Evolutionary conservation across 2,888 invertebrate genomes (phyloP), one percentile per base, ranked within the genome.

Genomic region (Actias luna): DNA sequence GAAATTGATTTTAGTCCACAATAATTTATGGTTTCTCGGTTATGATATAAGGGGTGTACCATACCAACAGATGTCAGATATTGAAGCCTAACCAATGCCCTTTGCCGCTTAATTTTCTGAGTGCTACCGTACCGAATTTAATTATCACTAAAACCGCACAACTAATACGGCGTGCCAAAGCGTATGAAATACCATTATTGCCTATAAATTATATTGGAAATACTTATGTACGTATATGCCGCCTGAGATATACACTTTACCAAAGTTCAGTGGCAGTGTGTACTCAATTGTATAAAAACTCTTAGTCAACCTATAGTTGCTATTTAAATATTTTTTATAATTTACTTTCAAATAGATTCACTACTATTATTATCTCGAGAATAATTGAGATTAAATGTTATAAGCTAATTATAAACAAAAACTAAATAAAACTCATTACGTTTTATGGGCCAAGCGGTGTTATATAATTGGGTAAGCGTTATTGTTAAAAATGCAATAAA

Each of bases 81-180:
- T n/a, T 29, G 14, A n/a, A n/a, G 55, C 27, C n/a, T 55, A 29
- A 29, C 27, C 55, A 27, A 55, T 55, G n/a, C 55, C 55, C 29
- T 55, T 55, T 55, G 29, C 16, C 55, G 29, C 4, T 55, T 55
- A 55, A 55, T 55, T 55, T 55, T 55, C 55, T 29, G 55, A 55
- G 55, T 55, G 55, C 55, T n/a, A n/a, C n/a, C 27, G 29, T 29
- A 55, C 55, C 55, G 29, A 29, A 55, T 29, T 55, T 29, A 55
- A 55, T 55, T 55, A 55, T 55, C 55, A 29, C 55, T 16, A 29
- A 29, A 55, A 55, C 55, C 55, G 16, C 55, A 5, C 55, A 55
- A 55, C 55, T 55, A 55, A 55, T 55, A 55, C 55, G 55, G 27
- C 29, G 8, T 55, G 29, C 27, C 27, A 55, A 22, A 55, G n/a